Evolutionary conservation across 2,888 invertebrate species (phyloP), one percentile per base, ranked within the genome.

Genomic region (Panzeria rudis): DNA sequence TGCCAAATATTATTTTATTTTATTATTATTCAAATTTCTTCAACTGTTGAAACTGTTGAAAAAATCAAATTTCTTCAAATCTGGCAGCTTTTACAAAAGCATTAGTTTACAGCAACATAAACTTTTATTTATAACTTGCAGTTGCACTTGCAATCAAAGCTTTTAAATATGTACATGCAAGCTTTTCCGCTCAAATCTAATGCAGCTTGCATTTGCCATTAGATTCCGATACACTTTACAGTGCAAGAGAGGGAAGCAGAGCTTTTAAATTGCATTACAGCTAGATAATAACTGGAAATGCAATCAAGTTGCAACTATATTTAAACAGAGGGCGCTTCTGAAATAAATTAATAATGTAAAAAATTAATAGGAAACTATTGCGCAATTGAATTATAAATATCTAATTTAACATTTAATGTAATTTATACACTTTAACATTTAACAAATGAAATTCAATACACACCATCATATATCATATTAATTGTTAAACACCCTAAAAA

Each of bases 121-220:
- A 78, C 17, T 56, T 76, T 50, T 52, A 17, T 32, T 7, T 23
- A 20, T 29, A 23, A 29, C 1, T 20, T 84, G 80, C 80, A 80
- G 7, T 59, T 68, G 23, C 64, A 35, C 13, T 47, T 38, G 52
- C 41, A 73, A 25, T 35, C 17, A 23, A 71, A 84, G 71, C 79
- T 84, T 84, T 3, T 25, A 29, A 20, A 4, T 20, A 4, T 50
- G 11, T 32, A 11, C 0, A 1, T 6, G 23, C 61, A 71, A 84
- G 77, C 84, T 84, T 66, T 66, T 35, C 4, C 2, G 4, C 20
- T 56, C 20, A 66, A 59, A 80, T 75, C 78, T 79, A 85, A 81
- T 78, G 85, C 82, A 82, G 20, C 25, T 71, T 73, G 61, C 41
- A 72, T 50, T 54, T 23, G 2, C 35, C 13, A 61, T 66, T 84